phyloP scores from a whole-genome alignment of 2,888 invertebrate species.

The Agrochola lota region DNA sequence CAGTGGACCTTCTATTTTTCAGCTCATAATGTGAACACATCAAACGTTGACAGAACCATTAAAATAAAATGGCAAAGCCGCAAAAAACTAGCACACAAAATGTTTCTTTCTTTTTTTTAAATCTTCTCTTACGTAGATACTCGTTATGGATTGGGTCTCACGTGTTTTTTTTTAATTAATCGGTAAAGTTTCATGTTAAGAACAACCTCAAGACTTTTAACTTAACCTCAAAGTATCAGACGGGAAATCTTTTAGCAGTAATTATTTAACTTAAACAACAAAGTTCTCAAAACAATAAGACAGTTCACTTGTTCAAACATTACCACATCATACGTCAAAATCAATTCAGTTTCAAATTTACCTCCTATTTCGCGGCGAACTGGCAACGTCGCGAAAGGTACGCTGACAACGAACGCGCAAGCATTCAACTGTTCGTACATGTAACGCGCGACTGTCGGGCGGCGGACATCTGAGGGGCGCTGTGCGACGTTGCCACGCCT shows the following conservation, averaged over 20 bases:
- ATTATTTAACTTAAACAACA: not conserved
- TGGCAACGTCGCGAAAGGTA: conserved; percentile 84
- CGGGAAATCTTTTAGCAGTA: conserved; percentile 17
- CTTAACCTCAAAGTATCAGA: not conserved
- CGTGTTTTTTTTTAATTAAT: not conserved
- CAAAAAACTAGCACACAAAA: not conserved
- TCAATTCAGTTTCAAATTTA: conserved; percentile 78
- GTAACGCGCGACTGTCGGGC: conserved; percentile 84
- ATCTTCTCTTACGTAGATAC: not conserved
- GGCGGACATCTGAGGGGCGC: conserved; percentile 84
- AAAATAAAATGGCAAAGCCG: not conserved
- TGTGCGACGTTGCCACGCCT: conserved; percentile 84
- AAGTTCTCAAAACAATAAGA: conserved; percentile 34
- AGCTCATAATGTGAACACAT: not conserved
- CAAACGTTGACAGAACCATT: too few relatives aligned
- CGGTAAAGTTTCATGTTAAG: not conserved
- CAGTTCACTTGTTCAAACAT: conserved; percentile 54
- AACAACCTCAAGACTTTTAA: conserved; percentile 2
- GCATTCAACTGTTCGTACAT: conserved; percentile 88
- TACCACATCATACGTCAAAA: conserved; percentile 65
- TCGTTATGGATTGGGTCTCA: not conserved
- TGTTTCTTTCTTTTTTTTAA: not conserved
- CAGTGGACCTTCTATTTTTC: not conserved
- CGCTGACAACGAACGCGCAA: conserved; percentile 84
- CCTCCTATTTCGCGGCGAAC: conserved; percentile 83